Conservation (phyloP, 1,140 invertebrate species). For the Pentalonia nigronervosa region DNA sequence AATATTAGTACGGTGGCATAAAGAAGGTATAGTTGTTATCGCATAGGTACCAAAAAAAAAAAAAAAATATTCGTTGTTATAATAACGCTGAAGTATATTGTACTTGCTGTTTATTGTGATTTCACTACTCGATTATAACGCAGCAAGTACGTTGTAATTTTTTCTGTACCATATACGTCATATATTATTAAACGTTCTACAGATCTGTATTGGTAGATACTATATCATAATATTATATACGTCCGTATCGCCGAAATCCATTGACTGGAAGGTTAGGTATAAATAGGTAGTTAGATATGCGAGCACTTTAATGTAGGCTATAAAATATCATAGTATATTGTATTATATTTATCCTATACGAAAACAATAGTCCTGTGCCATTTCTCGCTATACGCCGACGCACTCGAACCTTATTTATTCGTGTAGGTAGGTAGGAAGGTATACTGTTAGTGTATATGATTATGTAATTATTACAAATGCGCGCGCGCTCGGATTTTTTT, state of each 20-base stretch:
- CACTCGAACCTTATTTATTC: not conserved
- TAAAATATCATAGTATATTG: not conserved
- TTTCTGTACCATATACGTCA: not conserved
- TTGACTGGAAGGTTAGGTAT: not conserved
- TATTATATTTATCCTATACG: not conserved
- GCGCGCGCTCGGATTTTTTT: not conserved
- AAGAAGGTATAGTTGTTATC: not conserved
- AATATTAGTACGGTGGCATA: not conserved
- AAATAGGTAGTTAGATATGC: not conserved
- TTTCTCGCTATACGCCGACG: not conserved
- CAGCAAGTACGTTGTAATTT: not conserved
- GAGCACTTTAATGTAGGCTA: not conserved
- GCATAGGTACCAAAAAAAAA: not conserved
- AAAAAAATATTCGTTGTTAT: not conserved
- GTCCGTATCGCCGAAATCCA: not conserved
- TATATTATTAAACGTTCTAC: not conserved
- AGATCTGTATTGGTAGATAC: not conserved
- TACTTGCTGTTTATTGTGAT: not conserved
- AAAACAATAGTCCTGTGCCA: slow-evolving; percentile 25
- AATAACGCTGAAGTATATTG: not conserved
- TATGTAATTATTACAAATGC: slow-evolving; percentile 19
- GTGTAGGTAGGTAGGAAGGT: not conserved
- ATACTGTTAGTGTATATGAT: not conserved
- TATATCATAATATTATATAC: not conserved
- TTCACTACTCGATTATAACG: not conserved